Base-by-base conservation (phyloP, 2,888 invertebrate genomes). In the Poecilobothrus nobilitatus region DNA sequence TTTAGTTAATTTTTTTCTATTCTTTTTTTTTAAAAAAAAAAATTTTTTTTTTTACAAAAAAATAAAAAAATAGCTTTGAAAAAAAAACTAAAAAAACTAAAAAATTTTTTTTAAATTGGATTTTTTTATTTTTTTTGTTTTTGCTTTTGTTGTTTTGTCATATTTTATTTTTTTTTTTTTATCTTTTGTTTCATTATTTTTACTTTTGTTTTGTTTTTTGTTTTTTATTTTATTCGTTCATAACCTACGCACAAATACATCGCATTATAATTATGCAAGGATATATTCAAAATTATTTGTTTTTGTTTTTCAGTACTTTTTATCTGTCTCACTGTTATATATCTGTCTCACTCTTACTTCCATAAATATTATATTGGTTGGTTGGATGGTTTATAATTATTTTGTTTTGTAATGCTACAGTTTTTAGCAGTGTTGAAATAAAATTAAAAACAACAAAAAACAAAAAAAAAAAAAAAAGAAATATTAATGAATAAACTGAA, bases 241-340 rank as follows among this genome's bases (percentile, higher is more conserved):
- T 53, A 53, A 53, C 18, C 53, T 53, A 53, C 53, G 53, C 53
- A 53, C 53, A 53, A 53, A 53, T 53, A 53, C 53, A 53, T 53
- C 53, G n/a, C 53, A 53, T 53, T 53, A 53, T 53, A 53, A 53
- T 53, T 53, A 18, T 53, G 53, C 53, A 53, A 53, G 53, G 53
- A 53, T 53, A 53, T 53, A 3, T 41, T 41, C 15, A 8, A 12
- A 41, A 12, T 41, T 15, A 41, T 41, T 41, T 41, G 9, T 41
- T 41, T 41, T 41, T 41, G 7, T 41, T 41, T 41, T 41, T 15
- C 41, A 12, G 9, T 41, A 41, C 15, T 41, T 41, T 41, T 53
- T 18, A 44, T 10, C 8, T 34, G 5, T 34, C 8, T 34, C 34
- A 37, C 4, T 37, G 27, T 27, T 27, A 41, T 41, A 53, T 53